These are phyloP conservation scores for Cryptophagus acutangulus DNA, from an alignment of 2,888 invertebrate genomes.

Conservation along the genomic window DNA sequence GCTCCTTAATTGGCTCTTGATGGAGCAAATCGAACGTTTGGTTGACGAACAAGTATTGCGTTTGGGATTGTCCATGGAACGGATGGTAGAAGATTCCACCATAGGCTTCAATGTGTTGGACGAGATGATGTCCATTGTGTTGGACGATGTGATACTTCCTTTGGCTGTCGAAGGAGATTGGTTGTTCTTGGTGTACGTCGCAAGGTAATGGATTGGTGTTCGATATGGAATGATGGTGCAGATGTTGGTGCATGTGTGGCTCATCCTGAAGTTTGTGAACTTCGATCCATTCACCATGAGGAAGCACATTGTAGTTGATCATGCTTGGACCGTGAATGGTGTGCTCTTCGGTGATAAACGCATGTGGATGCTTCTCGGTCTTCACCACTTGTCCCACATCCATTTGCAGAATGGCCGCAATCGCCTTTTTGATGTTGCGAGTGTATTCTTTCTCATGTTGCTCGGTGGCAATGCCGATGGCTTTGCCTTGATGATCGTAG, in stretches of 20 bases:
- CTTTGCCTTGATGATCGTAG: conserved; percentile 32
- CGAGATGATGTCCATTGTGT: conserved; percentile 23
- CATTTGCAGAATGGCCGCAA: conserved; percentile 46
- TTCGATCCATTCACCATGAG: conserved; percentile 30
- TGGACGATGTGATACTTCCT: conserved; percentile 27
- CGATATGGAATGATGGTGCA: conserved; percentile 32
- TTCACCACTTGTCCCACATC: conserved; percentile 35
- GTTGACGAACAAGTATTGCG: conserved; percentile 44
- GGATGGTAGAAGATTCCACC: conserved; percentile 34
- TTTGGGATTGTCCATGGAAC: conserved; percentile 34
- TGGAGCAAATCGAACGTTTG: conserved; percentile 40
- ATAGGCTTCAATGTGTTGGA: conserved; percentile 29
- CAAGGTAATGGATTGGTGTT: conserved; percentile 34
- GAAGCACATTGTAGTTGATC: conserved; percentile 39
- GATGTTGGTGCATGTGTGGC: conserved; percentile 34
- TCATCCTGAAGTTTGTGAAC: conserved; percentile 39
- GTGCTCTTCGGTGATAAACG: conserved; percentile 40
- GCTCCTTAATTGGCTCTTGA: conserved; percentile 22
- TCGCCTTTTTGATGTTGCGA: conserved; percentile 46
- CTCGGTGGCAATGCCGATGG: conserved; percentile 36
- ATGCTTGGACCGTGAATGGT: conserved; percentile 43
- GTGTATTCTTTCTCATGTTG: conserved; percentile 41
- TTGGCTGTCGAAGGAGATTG: conserved; percentile 30
- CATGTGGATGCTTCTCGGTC: conserved; percentile 28
- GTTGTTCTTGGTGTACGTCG: conserved; percentile 35